These are phyloP conservation scores for Cephus pulcher DNA, from an alignment of 2,888 invertebrate species.

Conservation along the genomic window DNA sequence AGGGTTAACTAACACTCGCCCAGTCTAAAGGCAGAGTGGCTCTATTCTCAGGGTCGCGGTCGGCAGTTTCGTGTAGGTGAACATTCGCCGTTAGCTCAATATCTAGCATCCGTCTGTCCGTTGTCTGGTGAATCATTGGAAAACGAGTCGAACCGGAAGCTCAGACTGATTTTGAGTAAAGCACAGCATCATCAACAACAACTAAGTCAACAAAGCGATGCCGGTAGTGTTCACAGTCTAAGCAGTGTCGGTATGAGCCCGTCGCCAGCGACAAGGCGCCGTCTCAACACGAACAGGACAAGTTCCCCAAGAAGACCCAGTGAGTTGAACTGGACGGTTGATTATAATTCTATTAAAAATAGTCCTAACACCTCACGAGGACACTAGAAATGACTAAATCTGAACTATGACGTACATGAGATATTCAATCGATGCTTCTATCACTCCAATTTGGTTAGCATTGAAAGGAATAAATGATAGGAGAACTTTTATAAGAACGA, in stretches of 20 bases:
- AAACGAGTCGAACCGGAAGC: constrained; percentile 88
- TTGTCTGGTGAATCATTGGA: constrained; percentile 84
- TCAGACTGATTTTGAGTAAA: constrained; percentile 87
- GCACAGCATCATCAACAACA: constrained; percentile 92
- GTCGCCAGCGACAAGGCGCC: constrained; percentile 68
- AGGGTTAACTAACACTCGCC: constrained; percentile 20
- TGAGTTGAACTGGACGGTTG: constrained; percentile 48
- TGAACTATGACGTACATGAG: constrained; percentile 10
- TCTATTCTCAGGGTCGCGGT: constrained; percentile 94
- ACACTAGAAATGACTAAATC: constrained; percentile 9
- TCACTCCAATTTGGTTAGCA: neutral
- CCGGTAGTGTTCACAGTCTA: constrained; percentile 50
- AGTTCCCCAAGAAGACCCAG: constrained; percentile 67
- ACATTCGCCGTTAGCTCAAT: constrained; percentile 83
- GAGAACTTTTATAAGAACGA: neutral
- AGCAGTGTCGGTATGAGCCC: constrained; percentile 62
- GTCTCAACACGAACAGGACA: constrained; percentile 64
- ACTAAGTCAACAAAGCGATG: constrained; percentile 75
- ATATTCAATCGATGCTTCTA: constrained; percentile 11
- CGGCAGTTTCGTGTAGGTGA: constrained; percentile 89
- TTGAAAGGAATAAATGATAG: neutral
- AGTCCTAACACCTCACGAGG: neutral
- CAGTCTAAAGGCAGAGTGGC: constrained; percentile 94
- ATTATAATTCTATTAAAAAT: constrained; percentile 12
- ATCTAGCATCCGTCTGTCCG: constrained; percentile 86